A percentile compares a stretch with the other conserved stretches of the same genome.
Conservation (phyloP, 2,888 invertebrate species). For the Oasisia sp. region DNA sequence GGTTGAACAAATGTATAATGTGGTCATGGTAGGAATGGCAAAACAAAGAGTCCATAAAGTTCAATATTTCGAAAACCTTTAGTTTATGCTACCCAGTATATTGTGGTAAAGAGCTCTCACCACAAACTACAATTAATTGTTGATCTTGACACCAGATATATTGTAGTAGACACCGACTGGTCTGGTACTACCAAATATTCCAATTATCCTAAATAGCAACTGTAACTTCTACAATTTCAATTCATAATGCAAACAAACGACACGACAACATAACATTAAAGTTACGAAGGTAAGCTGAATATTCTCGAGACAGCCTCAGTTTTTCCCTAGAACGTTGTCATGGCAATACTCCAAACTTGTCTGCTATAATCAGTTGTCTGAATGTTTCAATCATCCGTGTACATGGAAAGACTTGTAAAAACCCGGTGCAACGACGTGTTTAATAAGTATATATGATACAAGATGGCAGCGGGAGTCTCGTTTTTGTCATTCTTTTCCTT, state of each 20-base stretch:
- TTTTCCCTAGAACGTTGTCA: background rate
- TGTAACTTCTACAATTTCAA: background rate
- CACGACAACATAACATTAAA: background rate
- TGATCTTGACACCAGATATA: background rate
- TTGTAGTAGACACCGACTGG: no score
- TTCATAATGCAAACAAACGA: background rate
- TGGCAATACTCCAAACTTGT: background rate
- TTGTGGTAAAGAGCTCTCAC: background rate
- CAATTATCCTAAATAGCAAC: background rate
- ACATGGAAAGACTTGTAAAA: background rate
- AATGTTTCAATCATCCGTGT: slow-evolving; percentile 1
- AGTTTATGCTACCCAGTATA: background rate
- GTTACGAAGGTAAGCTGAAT: background rate
- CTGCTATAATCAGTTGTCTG: slow-evolving; percentile 1
- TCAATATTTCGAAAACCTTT: no score
- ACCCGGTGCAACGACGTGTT: background rate
- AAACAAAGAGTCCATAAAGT: background rate
- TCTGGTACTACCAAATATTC: no score
- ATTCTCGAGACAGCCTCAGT: background rate
- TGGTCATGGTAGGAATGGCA: background rate
- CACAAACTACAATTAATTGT: background rate
- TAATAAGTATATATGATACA: background rate
- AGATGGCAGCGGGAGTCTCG: background rate
- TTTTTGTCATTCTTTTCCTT: slow-evolving; percentile 17
- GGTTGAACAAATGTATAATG: background rate